A percentile compares a stretch with the other conserved stretches of the same genome.
These are phyloP conservation scores for Lampris incognitus DNA, from an alignment of 2,113 vertebrate species.

Conservation along the genomic window DNA sequence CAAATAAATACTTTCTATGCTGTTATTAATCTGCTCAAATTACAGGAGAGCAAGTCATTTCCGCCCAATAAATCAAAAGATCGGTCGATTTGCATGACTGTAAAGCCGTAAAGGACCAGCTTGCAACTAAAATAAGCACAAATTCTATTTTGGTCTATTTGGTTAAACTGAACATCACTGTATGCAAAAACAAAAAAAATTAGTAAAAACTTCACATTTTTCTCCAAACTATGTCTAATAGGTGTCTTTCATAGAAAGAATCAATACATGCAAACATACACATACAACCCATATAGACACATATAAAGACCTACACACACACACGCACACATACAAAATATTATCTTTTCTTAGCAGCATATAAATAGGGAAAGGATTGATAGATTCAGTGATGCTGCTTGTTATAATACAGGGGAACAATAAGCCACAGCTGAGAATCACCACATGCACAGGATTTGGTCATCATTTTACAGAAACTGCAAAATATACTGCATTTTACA, in stretches of 20 bases:
- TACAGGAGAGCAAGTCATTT: conserved; percentile 42
- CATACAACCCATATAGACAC: conserved; percentile 51
- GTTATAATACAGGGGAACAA: conserved; percentile 60
- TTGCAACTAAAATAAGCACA: conserved; percentile 40
- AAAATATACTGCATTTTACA: conserved; percentile 47
- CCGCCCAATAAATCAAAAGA: conserved; percentile 12
- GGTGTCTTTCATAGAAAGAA: conserved; percentile 94
- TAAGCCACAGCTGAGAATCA: conserved; percentile 57
- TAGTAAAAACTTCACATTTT: conserved; percentile 84
- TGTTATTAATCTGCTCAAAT: conserved; percentile 51
- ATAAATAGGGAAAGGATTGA: conserved; percentile 62
- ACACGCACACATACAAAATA: conserved; percentile 25
- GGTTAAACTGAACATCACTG: conserved; percentile 70
- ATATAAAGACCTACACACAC: conserved; percentile 54
- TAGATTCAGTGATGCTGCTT: conserved; percentile 74
- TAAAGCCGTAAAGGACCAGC: conserved; percentile 26
- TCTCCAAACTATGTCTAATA: conserved; percentile 79
- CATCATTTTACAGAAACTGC: conserved; percentile 50
- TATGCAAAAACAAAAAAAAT: conserved; percentile 76
- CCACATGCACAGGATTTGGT: conserved; percentile 67
- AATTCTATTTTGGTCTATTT: conserved; percentile 70
- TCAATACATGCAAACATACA: conserved; percentile 71
- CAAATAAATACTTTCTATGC: conserved; percentile 64
- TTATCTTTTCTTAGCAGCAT: conserved; percentile 83
- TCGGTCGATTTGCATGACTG: conserved; percentile 36